Percentiles rank a stretch among this genome's conserved stretches.
Conservation (phyloP, 2,888 invertebrate species). For the Crepidodera aurea region DNA sequence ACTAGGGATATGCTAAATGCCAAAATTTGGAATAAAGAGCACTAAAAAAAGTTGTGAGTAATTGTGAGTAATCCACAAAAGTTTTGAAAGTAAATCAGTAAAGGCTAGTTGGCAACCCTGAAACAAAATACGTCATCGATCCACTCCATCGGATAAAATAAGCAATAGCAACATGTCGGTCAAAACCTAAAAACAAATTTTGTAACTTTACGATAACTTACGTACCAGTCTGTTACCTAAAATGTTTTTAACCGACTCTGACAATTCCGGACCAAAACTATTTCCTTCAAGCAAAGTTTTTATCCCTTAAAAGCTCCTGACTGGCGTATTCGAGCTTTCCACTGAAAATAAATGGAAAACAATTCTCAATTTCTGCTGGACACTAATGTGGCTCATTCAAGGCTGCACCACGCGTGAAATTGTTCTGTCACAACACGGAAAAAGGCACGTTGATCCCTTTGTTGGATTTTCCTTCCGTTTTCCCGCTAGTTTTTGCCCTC, state of each 20-base stretch:
- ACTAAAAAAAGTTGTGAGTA: no score
- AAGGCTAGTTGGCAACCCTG: no score
- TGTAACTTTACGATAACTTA: no score
- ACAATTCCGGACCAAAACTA: background rate
- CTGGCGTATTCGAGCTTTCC: background rate
- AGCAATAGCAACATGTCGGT: no score
- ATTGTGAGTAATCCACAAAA: no score
- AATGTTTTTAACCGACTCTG: background rate
- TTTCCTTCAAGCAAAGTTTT: background rate
- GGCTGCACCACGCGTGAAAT: constrained; percentile 21
- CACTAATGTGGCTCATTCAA: constrained; percentile 21
- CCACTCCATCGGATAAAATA: no score
- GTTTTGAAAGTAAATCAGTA: no score
- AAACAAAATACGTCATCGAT: no score
- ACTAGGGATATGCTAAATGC: no score
- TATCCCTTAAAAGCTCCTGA: background rate
- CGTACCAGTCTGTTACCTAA: no score
- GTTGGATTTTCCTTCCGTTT: constrained; percentile 1
- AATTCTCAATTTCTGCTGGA: constrained; percentile 25
- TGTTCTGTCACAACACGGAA: constrained; percentile 11
- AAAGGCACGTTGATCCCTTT: constrained; percentile 10
- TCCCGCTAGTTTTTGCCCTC: background rate
- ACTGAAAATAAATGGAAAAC: constrained; percentile 17
- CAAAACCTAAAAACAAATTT: no score
- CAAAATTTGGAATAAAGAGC: no score